These are phyloP conservation scores for Globia sparganii DNA, from an alignment of 2,888 invertebrate species.

Conservation along the genomic window DNA sequence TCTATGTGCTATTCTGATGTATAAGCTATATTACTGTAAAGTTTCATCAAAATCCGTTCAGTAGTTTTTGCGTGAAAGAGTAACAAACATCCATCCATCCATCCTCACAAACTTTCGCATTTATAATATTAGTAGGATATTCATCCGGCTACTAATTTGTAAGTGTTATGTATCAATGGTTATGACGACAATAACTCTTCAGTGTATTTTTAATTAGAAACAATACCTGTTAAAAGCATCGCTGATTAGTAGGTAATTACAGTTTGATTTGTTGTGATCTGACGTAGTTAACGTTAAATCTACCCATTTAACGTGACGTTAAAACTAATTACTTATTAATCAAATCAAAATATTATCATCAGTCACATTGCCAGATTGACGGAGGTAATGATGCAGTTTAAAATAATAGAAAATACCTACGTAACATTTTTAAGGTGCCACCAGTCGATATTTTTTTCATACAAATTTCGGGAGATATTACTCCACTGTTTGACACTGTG, in stretches of 20 bases:
- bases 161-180: too few relatives aligned
- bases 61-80: too few relatives aligned
- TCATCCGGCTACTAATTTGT: not conserved
- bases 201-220: constrained; percentile 5
- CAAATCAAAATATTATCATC: not conserved
- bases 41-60: too few relatives aligned
- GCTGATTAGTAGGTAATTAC: constrained; percentile 13
- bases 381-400: not conserved
- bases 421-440: not conserved
- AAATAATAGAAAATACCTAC: not conserved
- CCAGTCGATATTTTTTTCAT: too few relatives aligned
- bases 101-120: too few relatives aligned
- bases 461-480: too few relatives aligned
- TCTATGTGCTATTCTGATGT: too few relatives aligned
- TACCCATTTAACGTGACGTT: not conserved
- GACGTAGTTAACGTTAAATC: not conserved
- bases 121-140: too few relatives aligned
- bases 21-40: too few relatives aligned
- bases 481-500: too few relatives aligned
- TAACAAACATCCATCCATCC: too few relatives aligned
- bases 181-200: not conserved
- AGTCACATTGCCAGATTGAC: not conserved
- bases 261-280: not conserved
- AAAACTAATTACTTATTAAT: not conserved
- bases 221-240: constrained; percentile 15